Evolutionary conservation across 2,888 invertebrate species (phyloP).

Genomic region (Amphipyra tragopoginis): DNA sequence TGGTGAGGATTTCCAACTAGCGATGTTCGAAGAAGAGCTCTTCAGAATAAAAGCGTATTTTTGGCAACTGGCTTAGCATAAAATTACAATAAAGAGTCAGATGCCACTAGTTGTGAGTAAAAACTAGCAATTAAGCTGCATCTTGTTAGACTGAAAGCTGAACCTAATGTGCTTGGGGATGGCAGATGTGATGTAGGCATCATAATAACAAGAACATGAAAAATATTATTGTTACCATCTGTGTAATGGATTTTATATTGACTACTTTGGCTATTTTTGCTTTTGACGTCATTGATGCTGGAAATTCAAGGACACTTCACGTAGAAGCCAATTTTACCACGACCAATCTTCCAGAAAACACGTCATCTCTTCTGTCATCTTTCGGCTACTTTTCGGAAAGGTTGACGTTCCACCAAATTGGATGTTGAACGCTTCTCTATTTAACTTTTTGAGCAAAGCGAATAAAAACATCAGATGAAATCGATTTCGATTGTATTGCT

Average conservation of each 20-base stretch:
- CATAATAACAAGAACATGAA: conserved; percentile 1
- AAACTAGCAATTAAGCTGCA: conserved; percentile 9
- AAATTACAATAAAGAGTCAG: conserved; percentile 33
- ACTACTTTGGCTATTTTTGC: conserved; percentile 18
- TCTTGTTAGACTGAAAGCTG: conserved; percentile 8
- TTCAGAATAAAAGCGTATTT: neutral
- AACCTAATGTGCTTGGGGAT: neutral
- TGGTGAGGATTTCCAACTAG: neutral
- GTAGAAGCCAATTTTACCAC: conserved; percentile 1
- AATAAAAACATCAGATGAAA: too few species aligned
- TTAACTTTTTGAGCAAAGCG: too few species aligned
- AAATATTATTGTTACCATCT: conserved; percentile 13
- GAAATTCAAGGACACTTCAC: conserved; percentile 11
- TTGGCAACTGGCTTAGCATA: conserved; percentile 23
- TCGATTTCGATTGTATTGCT: too few species aligned
- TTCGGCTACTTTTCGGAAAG: too few species aligned
- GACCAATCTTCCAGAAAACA: too few species aligned
- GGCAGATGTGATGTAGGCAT: neutral
- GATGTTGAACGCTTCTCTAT: too few species aligned
- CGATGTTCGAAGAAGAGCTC: neutral
- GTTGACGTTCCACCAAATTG: too few species aligned
- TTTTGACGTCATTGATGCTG: conserved; percentile 25
- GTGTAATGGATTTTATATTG: conserved; percentile 28
- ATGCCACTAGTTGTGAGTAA: conserved; percentile 5
- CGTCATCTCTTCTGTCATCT: too few species aligned